Percentiles rank a stretch among this genome's conserved stretches.
Evolutionary conservation across 2,797 vertebrate species (phyloP).

Genomic region (Nasua narica): DNA sequence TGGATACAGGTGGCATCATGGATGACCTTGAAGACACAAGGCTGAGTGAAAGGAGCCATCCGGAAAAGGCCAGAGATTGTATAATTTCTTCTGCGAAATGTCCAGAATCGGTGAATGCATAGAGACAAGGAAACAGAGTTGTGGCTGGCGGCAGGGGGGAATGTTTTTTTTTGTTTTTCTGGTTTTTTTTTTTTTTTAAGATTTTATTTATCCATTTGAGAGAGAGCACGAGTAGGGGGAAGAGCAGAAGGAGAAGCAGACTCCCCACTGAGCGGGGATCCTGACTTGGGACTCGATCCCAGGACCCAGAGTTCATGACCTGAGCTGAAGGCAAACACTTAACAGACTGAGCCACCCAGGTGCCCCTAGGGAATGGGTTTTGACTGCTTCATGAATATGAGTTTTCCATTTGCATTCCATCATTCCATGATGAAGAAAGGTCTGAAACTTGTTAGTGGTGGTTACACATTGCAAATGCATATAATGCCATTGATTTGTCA

Average conservation of each 20-base stretch:
- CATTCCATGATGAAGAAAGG: not conserved
- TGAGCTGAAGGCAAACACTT: not conserved
- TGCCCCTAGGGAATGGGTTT: not conserved
- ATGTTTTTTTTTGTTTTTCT: not conserved
- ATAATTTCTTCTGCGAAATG: not conserved
- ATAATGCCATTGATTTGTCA: no score
- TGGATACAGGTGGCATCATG: not conserved
- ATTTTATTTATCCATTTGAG: not conserved
- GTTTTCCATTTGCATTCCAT: not conserved
- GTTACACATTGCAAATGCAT: not conserved
- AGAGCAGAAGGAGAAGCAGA: not conserved
- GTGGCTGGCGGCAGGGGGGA: no score
- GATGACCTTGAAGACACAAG: not conserved
- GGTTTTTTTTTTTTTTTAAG: not conserved
- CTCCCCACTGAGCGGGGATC: not conserved
- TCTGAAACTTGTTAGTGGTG: not conserved
- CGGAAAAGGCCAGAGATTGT: not conserved
- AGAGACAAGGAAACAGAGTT: not conserved
- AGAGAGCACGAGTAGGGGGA: not conserved
- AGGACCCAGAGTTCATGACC: not conserved
- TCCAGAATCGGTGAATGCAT: not conserved
- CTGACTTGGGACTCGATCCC: not conserved
- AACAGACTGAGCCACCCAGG: not conserved
- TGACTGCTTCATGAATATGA: not conserved
- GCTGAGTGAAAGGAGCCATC: not conserved